phyloP scores from a whole-genome alignment of 1,140 invertebrate genomes.

The Drosophila sp. region DNA sequence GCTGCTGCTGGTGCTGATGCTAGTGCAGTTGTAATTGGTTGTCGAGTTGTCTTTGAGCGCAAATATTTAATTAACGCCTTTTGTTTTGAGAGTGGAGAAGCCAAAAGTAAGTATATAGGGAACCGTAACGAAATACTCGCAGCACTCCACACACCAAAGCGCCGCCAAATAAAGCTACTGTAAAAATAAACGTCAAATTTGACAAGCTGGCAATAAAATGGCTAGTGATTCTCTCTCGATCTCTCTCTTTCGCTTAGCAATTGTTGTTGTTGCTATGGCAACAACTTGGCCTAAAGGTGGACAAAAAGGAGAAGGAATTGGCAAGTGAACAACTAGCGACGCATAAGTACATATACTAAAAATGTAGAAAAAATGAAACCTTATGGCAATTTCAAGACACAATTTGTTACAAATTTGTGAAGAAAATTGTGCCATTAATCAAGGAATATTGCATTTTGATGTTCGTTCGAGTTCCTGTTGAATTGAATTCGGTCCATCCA shows the following conservation, averaged over 20 bases:
- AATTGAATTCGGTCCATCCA: not conserved
- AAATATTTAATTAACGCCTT: slow-evolving; percentile 79
- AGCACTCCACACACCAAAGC: not conserved
- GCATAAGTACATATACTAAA: no score
- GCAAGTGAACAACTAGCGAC: not conserved
- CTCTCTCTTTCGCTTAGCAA: not conserved
- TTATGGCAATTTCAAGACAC: not conserved
- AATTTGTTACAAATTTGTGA: not conserved
- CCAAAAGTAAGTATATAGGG: not conserved
- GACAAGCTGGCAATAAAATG: slow-evolving; percentile 35
- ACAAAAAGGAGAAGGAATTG: not conserved
- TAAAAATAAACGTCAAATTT: slow-evolving; percentile 33
- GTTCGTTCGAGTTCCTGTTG: not conserved
- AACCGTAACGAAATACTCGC: slow-evolving; percentile 23
- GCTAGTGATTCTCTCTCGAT: not conserved
- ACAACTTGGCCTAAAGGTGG: not conserved
- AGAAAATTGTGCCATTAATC: not conserved
- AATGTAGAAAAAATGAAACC: slow-evolving; percentile 3
- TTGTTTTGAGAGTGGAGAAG: slow-evolving; percentile 46
- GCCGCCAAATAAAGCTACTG: slow-evolving; percentile 45
- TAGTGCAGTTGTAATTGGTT: slow-evolving; percentile 57
- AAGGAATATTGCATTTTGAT: not conserved
- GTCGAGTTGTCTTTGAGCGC: slow-evolving; percentile 63
- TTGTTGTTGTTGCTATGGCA: not conserved
- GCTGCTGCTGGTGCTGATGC: not conserved